Conservation (phyloP, 2,797 vertebrate genomes). For the Odontamblyopus rebecca region DNA sequence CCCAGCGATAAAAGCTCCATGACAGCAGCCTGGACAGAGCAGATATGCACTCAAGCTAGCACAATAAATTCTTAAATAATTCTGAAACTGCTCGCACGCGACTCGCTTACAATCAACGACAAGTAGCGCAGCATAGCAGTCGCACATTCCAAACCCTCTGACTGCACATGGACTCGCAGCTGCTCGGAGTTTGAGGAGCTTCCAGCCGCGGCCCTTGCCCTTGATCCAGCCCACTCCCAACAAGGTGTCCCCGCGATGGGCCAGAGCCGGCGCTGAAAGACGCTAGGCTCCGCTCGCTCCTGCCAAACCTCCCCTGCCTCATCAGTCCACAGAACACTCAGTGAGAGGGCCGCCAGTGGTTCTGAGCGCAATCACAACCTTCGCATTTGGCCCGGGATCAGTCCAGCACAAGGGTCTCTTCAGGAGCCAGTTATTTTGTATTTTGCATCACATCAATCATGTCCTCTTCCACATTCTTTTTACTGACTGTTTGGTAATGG, state of each 20-base stretch:
- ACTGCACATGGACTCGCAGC: constrained; percentile 52
- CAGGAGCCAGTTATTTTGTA: constrained; percentile 23
- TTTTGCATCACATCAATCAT: constrained; percentile 49
- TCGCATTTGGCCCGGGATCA: constrained; percentile 60
- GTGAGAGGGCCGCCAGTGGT: constrained; percentile 81
- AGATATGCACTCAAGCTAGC: not conserved
- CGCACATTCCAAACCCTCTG: constrained; percentile 57
- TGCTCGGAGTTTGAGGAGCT: constrained; percentile 60
- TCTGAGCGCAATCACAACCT: constrained; percentile 68
- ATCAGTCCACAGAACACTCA: constrained; percentile 55
- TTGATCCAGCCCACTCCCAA: constrained; percentile 65
- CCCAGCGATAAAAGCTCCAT: not conserved
- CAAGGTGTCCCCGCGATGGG: constrained; percentile 73
- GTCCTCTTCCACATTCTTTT: constrained; percentile 32
- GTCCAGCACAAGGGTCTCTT: constrained; percentile 32
- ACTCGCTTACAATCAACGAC: constrained; percentile 22
- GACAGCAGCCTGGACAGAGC: not conserved
- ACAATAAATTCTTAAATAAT: not conserved
- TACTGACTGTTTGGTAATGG: constrained; percentile 36
- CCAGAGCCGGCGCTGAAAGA: constrained; percentile 82
- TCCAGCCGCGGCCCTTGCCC: constrained; percentile 50
- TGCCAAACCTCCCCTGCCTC: constrained; percentile 44
- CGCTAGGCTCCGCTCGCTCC: constrained; percentile 53
- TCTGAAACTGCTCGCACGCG: constrained; percentile 10
- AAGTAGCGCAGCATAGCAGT: not conserved